These are phyloP conservation scores for Drosophila ohnishii DNA, from an alignment of 1,140 invertebrate species.

Conservation along the genomic window DNA sequence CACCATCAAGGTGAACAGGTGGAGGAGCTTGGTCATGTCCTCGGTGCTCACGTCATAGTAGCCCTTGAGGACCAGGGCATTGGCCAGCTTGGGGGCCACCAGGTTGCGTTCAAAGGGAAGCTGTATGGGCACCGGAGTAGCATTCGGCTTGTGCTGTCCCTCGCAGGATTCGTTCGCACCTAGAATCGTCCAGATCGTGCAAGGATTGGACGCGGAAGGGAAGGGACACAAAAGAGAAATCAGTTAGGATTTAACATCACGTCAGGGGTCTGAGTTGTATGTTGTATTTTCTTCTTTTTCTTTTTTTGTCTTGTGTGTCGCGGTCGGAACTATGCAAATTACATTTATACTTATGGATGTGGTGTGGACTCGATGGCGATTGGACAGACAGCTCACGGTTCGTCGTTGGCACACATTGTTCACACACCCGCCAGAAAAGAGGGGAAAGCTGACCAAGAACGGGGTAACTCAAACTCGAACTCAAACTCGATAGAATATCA, in stretches of 20 bases:
- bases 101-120: constrained; percentile 72
- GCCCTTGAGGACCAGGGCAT: constrained; percentile 89
- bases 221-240: constrained; percentile 15
- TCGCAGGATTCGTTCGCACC: constrained; percentile 4
- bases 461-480: constrained; percentile 2
- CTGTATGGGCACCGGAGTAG: constrained; percentile 11
- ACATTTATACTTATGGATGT: constrained; percentile 42
- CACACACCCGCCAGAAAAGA: constrained; percentile 31
- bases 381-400: constrained; percentile 25
- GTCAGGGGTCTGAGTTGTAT: not conserved
- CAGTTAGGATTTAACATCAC: constrained; percentile 15
- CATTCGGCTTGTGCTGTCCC: constrained; percentile 16
- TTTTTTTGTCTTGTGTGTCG: not conserved
- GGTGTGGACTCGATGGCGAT: constrained; percentile 22
- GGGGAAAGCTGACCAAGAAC: constrained; percentile 11
- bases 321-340: constrained; percentile 17
- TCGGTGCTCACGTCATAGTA: constrained; percentile 90
- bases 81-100: constrained; percentile 90
- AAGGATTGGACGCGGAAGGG: constrained; percentile 2
- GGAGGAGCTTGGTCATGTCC: constrained; percentile 90
- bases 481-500: not conserved
- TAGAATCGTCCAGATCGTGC: constrained; percentile 12
- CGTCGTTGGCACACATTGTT: constrained; percentile 33
- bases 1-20: constrained; percentile 88
- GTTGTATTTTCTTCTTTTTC: not conserved